Evolutionary conservation across 2,888 invertebrate species (phyloP).

Genomic region (Kuschelorhynchus macadamiae): DNA sequence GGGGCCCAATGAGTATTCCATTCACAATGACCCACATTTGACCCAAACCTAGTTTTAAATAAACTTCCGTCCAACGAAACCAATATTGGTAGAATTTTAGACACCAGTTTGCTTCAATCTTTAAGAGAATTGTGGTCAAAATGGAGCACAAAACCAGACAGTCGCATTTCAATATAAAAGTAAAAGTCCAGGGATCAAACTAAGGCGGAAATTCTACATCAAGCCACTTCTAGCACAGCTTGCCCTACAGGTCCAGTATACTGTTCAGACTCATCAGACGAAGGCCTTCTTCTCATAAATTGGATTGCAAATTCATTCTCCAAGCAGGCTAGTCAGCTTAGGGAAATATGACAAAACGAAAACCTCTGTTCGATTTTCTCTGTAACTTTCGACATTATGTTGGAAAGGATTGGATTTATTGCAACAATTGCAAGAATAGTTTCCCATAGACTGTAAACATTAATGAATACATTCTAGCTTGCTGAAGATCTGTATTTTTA

Average conservation of each 20-base stretch:
- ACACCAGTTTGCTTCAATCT: constrained; percentile 1
- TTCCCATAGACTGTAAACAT: not conserved
- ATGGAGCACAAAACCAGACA: not conserved
- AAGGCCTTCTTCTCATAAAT: not conserved
- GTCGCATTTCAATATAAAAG: too few species aligned
- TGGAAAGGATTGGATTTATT: constrained; percentile 14
- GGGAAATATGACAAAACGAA: constrained; percentile 5
- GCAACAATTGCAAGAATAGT: constrained; percentile 13
- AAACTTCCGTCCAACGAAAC: not conserved
- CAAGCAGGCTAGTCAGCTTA: constrained; percentile 1
- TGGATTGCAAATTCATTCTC: constrained; percentile 1
- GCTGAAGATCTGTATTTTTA: not conserved
- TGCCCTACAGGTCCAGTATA: constrained; percentile 1
- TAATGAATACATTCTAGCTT: not conserved
- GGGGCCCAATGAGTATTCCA: too few species aligned
- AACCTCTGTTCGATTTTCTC: constrained; percentile 8
- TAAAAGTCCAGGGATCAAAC: too few species aligned
- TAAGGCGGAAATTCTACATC: too few species aligned
- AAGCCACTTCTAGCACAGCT: too few species aligned
- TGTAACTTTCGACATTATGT: constrained; percentile 14
- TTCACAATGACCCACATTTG: too few species aligned
- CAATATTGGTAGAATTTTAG: not conserved
- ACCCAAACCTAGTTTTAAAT: not conserved
- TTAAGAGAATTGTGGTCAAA: not conserved
- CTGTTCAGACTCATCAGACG: too few species aligned